Conservation (phyloP, 2,888 invertebrate species). For the Oscheius onirici region DNA sequence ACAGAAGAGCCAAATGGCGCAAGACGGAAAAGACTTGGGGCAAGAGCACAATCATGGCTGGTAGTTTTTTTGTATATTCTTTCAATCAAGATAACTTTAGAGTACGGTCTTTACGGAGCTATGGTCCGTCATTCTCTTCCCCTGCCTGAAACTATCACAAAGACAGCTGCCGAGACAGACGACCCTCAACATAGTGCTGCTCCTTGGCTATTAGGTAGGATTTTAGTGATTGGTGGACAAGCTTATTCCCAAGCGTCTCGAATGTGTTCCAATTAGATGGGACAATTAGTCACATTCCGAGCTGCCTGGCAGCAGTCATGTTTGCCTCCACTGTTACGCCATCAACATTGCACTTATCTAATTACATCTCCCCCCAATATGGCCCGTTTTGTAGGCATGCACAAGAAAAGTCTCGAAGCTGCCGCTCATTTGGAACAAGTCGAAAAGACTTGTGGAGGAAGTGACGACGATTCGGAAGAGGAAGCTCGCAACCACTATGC, state of each 20-base stretch:
- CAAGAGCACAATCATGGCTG: slow-evolving; percentile 96
- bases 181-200: slow-evolving; percentile 82
- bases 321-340: slow-evolving; percentile 32
- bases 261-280: slow-evolving; percentile 36
- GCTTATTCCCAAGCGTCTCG: slow-evolving; percentile 36
- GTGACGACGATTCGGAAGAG: slow-evolving; percentile 56
- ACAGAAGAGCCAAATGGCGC: slow-evolving; percentile 97
- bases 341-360: slow-evolving; percentile 35
- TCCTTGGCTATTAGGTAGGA: slow-evolving; percentile 96
- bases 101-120: slow-evolving; percentile 98
- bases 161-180: slow-evolving; percentile 90
- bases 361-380: slow-evolving; percentile 25
- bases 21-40: slow-evolving; percentile 99
- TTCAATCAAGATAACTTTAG: slow-evolving; percentile 72
- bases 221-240: not conserved
- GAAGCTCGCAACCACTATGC: not conserved
- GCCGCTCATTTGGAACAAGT: slow-evolving; percentile 90
- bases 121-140: slow-evolving; percentile 99
- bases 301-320: slow-evolving; percentile 30
- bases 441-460: slow-evolving; percentile 52
- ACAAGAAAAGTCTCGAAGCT: slow-evolving; percentile 96
- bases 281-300: slow-evolving; percentile 31
- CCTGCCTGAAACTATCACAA: slow-evolving; percentile 95
- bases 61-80: not conserved
- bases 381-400: slow-evolving; percentile 84